Evolutionary conservation across 2,797 vertebrate species (phyloP), one percentile per base, ranked within the genome.

Genomic region (Passerculus sandwichensis): DNA sequence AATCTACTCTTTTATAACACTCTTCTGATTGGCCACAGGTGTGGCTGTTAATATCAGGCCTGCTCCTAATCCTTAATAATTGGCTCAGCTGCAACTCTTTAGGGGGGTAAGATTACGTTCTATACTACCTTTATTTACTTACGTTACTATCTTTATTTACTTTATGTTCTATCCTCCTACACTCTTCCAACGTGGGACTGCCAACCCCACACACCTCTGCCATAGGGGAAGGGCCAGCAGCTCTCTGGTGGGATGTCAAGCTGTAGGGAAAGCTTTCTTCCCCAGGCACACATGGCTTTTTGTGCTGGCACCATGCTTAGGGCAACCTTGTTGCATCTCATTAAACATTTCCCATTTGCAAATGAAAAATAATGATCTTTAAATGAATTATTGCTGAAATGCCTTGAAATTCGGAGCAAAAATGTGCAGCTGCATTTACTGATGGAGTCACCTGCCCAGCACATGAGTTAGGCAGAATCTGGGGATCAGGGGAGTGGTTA

Each of bases 231-330:
- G 20, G 72, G 23, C 36, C 75, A 80, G 36, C 69, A 85, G 56
- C 51, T 29, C 18, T 38, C 61, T 32, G 42, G 34, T 51, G 57
- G 51, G 51, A 45, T 66, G 30, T 15, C 29, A 56, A 38, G 51
- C 14, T 1, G 2, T 25, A 67, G 29, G 30, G 42, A 45, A 17
- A 44, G 38, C 42, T 67, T 44, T 47, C 59, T 70, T 38, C 67
- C 60, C 56, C 8, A 8, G 3, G 21, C 18, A 32, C 9, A 22
- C 2, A 0, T 1, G 30, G 48, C 36, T 13, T 51, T n/a, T 13
- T 54, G 36, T 6, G 9, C 69, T 78, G 51, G 54, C 30, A 53
- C 19, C 44, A 53, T 8, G 1, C 45, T 88, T 30, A 53, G 30
- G 40, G 69, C 53, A 61, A 25, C 30, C 25, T 59, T 13, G 7